Conservation (phyloP, 2,888 invertebrate species). For the Ypsolopha sequella region DNA sequence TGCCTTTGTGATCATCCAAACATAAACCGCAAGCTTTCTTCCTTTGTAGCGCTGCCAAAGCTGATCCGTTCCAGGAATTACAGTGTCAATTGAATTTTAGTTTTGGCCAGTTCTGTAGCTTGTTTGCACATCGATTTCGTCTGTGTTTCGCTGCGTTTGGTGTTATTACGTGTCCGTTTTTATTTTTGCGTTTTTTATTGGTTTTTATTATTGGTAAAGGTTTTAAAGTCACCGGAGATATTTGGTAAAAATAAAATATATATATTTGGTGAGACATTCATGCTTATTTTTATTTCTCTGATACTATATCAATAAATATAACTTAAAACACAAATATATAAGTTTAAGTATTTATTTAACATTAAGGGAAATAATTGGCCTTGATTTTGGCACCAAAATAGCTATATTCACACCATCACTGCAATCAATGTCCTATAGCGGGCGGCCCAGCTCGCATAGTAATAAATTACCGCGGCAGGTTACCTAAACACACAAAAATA, state of each 20-base stretch:
- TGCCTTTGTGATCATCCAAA: no score
- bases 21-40: not conserved
- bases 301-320: no score
- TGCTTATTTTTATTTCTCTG: no score
- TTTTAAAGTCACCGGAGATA: not conserved
- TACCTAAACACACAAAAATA: not conserved
- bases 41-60: constrained; percentile 1
- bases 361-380: no score
- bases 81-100: no score
- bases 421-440: not conserved
- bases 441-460: not conserved
- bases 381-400: constrained; percentile 1
- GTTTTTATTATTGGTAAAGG: no score
- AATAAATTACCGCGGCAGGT: not conserved
- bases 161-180: no score
- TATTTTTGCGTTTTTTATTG: no score
- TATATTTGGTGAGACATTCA: not conserved
- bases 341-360: no score
- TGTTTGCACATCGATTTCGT: no score
- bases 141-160: no score
- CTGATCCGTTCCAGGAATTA: not conserved
- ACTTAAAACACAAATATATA: no score
- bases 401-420: not conserved
- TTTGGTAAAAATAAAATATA: not conserved
- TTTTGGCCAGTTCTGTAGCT: not conserved